Evolutionary conservation across 1,140 invertebrate genomes (phyloP), one percentile per base, ranked within the genome.

Genomic region (Brachystomella parvula): DNA sequence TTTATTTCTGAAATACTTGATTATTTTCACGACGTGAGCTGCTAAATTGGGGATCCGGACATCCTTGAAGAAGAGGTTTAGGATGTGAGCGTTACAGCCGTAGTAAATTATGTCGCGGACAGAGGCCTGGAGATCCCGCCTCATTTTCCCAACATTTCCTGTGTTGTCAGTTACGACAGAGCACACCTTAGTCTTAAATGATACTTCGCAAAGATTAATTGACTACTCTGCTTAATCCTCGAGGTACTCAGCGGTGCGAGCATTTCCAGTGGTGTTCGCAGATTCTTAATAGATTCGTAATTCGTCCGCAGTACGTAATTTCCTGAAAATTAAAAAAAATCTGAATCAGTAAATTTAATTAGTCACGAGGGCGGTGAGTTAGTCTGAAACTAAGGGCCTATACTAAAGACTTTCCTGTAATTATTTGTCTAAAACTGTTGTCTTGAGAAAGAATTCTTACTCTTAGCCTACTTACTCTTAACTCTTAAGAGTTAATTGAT

Each of bases 1-100:
- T 12, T 9, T n/a, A 29, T 57, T 57, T 57, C 53, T 6, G 28
- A 57, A 57, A 57, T 57, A 57, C 53, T 57, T 57, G 53, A 57
- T 57, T 57, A 57, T 15, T 57, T 57, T 57, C 53, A 57, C 9
- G 21, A 57, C 53, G 24, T 24, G 9, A 12, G n/a, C 53, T 24
- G 9, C 53, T 21, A 57, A n/a, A 9, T 29, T 21, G 21, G 53
- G 53, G 9, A 57, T n/a, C 24, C 21, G 6, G 53, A 57, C 6
- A 29, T 57, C 53, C 9, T 9, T 12, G 12, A 21, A 57, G 9
- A 57, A 29, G 6, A 57, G 53, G 21, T 57, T n/a, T 12, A 57
- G 24, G 9, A 57, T 57, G 53, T 57, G 53, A 24, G 53, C 53
- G 6, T 6, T 15, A 29, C 53, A 57, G 53, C 53, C 53, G 53